Percentiles rank a stretch among this genome's conserved stretches.
Evolutionary conservation across 2,797 vertebrate genomes (phyloP).

Genomic region (Clarias pachynema): DNA sequence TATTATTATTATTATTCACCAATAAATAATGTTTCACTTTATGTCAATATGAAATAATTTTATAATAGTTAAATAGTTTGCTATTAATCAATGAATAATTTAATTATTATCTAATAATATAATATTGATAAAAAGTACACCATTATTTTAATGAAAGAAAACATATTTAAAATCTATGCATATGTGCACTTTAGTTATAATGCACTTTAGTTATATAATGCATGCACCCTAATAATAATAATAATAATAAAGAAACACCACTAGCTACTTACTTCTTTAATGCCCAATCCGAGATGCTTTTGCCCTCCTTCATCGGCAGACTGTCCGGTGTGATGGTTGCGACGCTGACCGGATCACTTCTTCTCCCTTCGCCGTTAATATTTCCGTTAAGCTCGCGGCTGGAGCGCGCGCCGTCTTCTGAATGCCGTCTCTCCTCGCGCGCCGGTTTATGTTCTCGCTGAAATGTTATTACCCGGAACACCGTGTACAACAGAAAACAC

Average conservation of each 20-base stretch:
- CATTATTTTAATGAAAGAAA: too few species aligned
- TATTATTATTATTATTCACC: too few species aligned
- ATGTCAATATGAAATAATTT: too few species aligned
- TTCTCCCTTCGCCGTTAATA: background rate
- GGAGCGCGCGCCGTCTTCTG: conserved; percentile 3
- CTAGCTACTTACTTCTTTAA: conserved; percentile 23
- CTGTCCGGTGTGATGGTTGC: background rate
- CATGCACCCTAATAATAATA: too few species aligned
- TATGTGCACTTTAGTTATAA: too few species aligned
- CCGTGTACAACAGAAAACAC: conserved; percentile 15
- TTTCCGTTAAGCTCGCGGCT: background rate
- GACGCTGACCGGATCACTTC: background rate
- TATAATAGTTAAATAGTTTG: too few species aligned
- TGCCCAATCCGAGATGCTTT: background rate
- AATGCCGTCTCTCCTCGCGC: background rate
- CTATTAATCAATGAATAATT: too few species aligned
- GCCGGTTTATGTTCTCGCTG: background rate
- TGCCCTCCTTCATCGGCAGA: conserved; percentile 26
- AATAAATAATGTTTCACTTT: too few species aligned
- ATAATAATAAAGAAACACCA: background rate
- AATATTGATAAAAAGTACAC: too few species aligned
- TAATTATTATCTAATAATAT: too few species aligned
- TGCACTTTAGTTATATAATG: too few species aligned
- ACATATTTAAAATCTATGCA: too few species aligned
- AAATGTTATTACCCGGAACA: conserved; percentile 11